Conservation (phyloP, 1,140 invertebrate genomes). For the Magallana angulata region DNA sequence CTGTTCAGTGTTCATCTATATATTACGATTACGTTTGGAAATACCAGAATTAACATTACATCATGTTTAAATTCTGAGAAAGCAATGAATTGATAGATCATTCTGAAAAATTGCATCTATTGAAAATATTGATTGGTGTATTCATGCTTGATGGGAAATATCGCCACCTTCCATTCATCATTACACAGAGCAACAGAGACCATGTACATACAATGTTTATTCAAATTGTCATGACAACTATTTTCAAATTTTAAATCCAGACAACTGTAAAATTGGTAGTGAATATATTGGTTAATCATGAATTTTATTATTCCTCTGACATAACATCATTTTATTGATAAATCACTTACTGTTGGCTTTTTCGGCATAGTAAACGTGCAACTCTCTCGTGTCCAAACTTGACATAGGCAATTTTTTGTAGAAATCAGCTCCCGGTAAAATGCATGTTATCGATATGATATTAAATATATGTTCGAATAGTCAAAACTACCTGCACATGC, state of each 20-base stretch:
- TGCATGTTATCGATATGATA: not conserved
- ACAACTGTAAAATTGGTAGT: too few species aligned
- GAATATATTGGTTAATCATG: too few species aligned
- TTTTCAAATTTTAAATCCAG: too few species aligned
- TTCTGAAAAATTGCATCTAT: not conserved
- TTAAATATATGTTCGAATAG: not conserved
- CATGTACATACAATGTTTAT: too few species aligned
- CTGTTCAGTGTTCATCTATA: too few species aligned
- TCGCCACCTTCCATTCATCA: not conserved
- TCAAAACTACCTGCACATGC: not conserved
- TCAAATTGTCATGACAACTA: too few species aligned
- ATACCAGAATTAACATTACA: too few species aligned
- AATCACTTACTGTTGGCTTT: slow-evolving; percentile 21
- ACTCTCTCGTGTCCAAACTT: slow-evolving; percentile 48
- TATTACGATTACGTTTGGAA: too few species aligned
- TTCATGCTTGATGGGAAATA: not conserved
- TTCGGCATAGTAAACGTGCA: slow-evolving; percentile 41
- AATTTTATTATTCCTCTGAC: too few species aligned
- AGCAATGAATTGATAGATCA: not conserved
- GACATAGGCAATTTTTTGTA: slow-evolving; percentile 13
- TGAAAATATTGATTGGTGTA: not conserved
- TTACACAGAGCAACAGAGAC: not conserved
- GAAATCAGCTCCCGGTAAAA: not conserved
- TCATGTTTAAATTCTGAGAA: too few species aligned
- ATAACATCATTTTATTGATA: not conserved